Evolutionary conservation across 2,888 invertebrate genomes (phyloP).

Genomic region (Nomada fucata): DNA sequence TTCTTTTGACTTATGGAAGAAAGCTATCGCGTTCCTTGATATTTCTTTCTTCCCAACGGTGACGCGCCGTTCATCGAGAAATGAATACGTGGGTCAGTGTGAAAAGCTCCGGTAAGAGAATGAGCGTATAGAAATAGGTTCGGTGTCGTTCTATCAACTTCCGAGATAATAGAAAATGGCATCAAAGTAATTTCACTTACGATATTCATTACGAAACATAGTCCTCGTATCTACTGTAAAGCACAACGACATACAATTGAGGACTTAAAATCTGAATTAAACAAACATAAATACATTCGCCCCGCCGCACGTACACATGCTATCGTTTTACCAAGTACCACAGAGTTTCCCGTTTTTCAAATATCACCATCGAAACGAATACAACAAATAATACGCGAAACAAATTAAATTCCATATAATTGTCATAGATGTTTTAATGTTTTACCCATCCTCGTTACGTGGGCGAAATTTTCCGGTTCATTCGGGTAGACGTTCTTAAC

Average conservation of each 20-base stretch:
- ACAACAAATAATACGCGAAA: not conserved
- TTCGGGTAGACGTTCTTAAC: not conserved
- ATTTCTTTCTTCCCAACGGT: too few relatives aligned
- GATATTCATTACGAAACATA: too few relatives aligned
- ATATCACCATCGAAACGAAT: not conserved
- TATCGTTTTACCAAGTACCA: not conserved
- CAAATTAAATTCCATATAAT: not conserved
- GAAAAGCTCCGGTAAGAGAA: too few relatives aligned
- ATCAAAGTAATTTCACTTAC: too few relatives aligned
- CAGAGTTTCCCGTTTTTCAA: not conserved
- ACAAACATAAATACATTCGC: not conserved
- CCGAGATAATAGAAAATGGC: not conserved
- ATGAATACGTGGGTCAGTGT: too few relatives aligned
- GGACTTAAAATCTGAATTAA: not conserved
- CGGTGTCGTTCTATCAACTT: not conserved
- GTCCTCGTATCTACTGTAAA: too few relatives aligned
- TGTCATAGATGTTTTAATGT: conserved; percentile 1
- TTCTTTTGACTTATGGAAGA: too few relatives aligned
- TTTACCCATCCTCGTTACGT: not conserved
- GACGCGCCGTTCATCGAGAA: too few relatives aligned
- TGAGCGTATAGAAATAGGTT: too few relatives aligned
- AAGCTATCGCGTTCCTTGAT: too few relatives aligned
- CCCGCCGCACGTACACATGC: too few relatives aligned
- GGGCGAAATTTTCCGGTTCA: not conserved
- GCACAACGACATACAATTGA: too few relatives aligned